Percentiles rank a stretch among this genome's conserved stretches.
Evolutionary conservation across 2,888 invertebrate species (phyloP).

Genomic region (Lampropteryx suffumata): DNA sequence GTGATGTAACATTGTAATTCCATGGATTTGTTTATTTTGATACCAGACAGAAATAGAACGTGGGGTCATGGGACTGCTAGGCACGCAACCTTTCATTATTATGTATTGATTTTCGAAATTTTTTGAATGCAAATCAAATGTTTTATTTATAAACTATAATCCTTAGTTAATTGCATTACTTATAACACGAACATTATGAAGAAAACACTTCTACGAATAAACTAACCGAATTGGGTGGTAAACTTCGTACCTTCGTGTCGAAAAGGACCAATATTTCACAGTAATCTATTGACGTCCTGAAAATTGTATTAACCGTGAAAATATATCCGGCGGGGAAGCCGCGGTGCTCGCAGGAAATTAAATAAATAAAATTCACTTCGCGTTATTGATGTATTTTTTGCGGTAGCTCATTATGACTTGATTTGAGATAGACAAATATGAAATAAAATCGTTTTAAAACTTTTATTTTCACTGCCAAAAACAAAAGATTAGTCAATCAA

Average conservation of each 20-base stretch:
- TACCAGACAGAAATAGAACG: no score
- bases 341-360: slow-evolving; percentile 16
- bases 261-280: slow-evolving; percentile 15
- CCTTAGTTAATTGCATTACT: no score
- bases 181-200: no score
- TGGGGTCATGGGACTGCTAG: no score
- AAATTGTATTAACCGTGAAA: slow-evolving; percentile 23
- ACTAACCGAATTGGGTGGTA: background rate
- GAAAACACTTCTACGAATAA: background rate
- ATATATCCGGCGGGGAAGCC: slow-evolving; percentile 15
- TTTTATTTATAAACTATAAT: no score
- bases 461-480: background rate
- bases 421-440: slow-evolving; percentile 4
- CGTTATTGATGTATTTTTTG: slow-evolving; percentile 25
- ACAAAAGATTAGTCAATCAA: no score
- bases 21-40: no score
- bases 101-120: no score
- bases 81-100: no score
- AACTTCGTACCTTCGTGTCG: slow-evolving; percentile 6
- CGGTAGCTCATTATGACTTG: slow-evolving; percentile 7
- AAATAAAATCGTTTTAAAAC: background rate
- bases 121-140: no score
- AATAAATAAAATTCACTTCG: slow-evolving; percentile 21
- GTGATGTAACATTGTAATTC: no score
- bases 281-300: slow-evolving; percentile 17